Evolutionary conservation across 35 echinoderm and acorn worm genomes (phyloP).

Genomic region (Amphiura filiformis): DNA sequence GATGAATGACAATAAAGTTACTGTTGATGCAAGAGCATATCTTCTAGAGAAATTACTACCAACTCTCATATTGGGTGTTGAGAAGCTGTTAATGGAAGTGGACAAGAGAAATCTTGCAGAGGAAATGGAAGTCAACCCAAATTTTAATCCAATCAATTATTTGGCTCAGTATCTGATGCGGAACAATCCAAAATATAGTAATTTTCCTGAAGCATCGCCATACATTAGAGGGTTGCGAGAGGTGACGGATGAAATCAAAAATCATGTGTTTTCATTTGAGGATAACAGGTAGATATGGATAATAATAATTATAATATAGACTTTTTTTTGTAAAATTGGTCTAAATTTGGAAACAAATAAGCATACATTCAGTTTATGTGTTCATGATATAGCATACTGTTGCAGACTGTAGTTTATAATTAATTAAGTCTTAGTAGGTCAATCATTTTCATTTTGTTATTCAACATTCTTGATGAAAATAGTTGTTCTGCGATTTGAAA

Average conservation of each 20-base stretch:
- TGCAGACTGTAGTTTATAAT: too few species aligned
- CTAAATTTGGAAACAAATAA: too few species aligned
- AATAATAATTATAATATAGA: too few species aligned
- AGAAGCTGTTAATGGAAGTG: constrained; percentile 82
- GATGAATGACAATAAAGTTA: constrained; percentile 82
- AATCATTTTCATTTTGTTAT: too few species aligned
- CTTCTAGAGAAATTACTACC: constrained; percentile 92
- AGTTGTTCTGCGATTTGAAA: too few species aligned
- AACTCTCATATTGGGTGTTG: constrained; percentile 89
- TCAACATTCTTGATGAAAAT: too few species aligned
- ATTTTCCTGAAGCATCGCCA: constrained; percentile 96
- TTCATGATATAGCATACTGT: too few species aligned
- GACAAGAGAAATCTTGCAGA: constrained; percentile 74
- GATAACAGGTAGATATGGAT: constrained; percentile 78
- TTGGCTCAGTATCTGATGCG: constrained; percentile 98
- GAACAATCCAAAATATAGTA: constrained; percentile 90
- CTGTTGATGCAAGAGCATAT: constrained; percentile 90
- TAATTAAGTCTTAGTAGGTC: too few species aligned
- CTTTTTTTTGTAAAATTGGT: too few species aligned
- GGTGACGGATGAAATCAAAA: constrained; percentile 94
- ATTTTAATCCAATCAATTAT: constrained; percentile 97
- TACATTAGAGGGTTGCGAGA: constrained; percentile 91
- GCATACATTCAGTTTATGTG: too few species aligned
- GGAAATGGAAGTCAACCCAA: constrained; percentile 50
- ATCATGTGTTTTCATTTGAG: constrained; percentile 98